Evolutionary conservation across 2,888 invertebrate species (phyloP), one percentile per base, ranked within the genome.

Genomic region (Lithophane leautieri): DNA sequence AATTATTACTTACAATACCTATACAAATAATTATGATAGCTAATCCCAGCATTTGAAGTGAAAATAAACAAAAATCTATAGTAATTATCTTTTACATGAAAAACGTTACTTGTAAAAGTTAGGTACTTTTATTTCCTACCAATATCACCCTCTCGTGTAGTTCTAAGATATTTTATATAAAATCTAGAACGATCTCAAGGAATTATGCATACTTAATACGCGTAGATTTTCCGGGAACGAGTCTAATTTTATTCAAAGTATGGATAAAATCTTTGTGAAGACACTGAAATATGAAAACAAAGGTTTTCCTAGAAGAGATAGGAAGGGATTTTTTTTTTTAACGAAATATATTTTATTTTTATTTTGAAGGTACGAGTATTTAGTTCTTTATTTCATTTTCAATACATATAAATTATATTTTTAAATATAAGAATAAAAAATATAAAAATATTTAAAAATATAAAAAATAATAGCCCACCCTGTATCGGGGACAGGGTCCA

Each of bases 161-260:
- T 52, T 66, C n/a, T 4, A 16, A 50, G 25, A 60, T 4, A 70
- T 52, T 71, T 72, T 14, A 47, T 16, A 70, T 65, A 70, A 82
- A 82, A 63, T 74, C 74, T 72, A 68, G 54, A 73, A 65, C 47
- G 12, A 71, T 71, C 70, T 11, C 47, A 28, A 40, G 63, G 28
- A 67, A 67, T 65, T 60, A 71, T 69, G 50, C 42, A 14, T 50
- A 66, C 40, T 66, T 70, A 78, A 70, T 72, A 65, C 61, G 44
- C 63, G 62, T 63, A 68, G 25, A 42, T 69, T 68, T 70, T 6
- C 12, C 14, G 12, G 16, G 62, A 66, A 66, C 42, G 25, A 78
- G 60, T 66, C 50, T 67, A 61, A 75, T 82, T 76, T 76, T 80
- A 80, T 83, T 83, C 66, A 62, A 82, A 79, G 66, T 76, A 67